Evolutionary conservation across 1,140 invertebrate genomes (phyloP).

Genomic region (Sitobion miscanthi): DNA sequence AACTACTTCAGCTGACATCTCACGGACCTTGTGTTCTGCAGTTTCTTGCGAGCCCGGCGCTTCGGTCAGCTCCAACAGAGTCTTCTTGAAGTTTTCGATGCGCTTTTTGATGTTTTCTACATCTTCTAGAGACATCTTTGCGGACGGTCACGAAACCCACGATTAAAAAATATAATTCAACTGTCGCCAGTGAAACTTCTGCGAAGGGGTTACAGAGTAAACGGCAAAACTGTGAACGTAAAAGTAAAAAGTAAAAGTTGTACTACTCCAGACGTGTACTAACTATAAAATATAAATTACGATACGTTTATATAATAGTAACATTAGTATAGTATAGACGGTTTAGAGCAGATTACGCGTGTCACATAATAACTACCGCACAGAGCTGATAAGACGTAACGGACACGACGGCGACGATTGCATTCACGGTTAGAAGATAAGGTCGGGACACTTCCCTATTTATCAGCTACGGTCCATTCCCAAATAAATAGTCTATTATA

Average conservation of each 20-base stretch:
- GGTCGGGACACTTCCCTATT: too few species aligned
- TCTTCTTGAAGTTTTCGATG: slow-evolving; percentile 48
- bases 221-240: background rate
- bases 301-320: background rate
- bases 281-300: too few species aligned
- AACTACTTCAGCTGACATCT: slow-evolving; percentile 92
- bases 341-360: background rate
- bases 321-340: background rate
- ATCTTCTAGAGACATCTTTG: slow-evolving; percentile 39
- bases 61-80: slow-evolving; percentile 22
- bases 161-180: background rate
- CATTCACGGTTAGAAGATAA: too few species aligned
- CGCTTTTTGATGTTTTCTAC: slow-evolving; percentile 49
- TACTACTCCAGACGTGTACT: background rate
- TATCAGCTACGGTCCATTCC: too few species aligned
- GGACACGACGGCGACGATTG: background rate
- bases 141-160: background rate
- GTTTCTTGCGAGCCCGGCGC: too few species aligned
- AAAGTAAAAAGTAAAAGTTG: background rate
- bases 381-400: background rate
- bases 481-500: too few species aligned
- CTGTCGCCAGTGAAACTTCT: background rate
- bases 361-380: background rate
- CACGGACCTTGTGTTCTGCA: slow-evolving; percentile 69
- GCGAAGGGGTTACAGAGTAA: background rate